Evolutionary conservation across 2,888 invertebrate genomes (phyloP).

Genomic region (Scaptomyza reducta): DNA sequence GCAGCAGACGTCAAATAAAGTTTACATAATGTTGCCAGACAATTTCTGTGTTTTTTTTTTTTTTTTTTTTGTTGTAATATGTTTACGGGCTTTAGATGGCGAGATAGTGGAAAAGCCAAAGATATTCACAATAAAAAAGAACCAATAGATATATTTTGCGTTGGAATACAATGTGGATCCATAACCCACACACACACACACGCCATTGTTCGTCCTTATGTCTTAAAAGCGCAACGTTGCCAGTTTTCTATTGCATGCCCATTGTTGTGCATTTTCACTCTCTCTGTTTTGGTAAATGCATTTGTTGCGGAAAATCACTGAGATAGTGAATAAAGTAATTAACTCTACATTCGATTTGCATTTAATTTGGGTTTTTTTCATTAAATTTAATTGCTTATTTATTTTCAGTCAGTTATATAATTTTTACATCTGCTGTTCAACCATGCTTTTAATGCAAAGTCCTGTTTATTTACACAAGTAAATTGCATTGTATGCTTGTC

Average conservation of each 20-base stretch:
- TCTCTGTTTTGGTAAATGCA: constrained; percentile 2
- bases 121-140: constrained; percentile 1
- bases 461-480: not conserved
- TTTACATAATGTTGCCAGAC: constrained; percentile 48
- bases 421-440: not conserved
- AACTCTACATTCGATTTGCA: not conserved
- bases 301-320: not conserved
- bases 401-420: not conserved
- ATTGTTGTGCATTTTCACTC: constrained; percentile 5
- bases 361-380: not conserved
- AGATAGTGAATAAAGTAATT: not conserved
- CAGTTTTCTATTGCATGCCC: constrained; percentile 1
- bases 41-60: constrained; percentile 5
- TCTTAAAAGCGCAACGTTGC: constrained; percentile 1
- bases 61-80: not conserved
- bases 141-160: constrained; percentile 4
- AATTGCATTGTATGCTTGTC: not conserved
- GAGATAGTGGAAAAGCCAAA: not conserved
- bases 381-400: not conserved
- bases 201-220: constrained; percentile 1
- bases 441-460: not conserved
- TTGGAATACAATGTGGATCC: not conserved
- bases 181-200: not conserved
- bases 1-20: constrained; percentile 46
- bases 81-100: not conserved